A percentile compares a stretch with the other conserved stretches of the same genome.
phyloP scores from a whole-genome alignment of 2,113 vertebrate genomes.

The Xenus cinereus region DNA sequence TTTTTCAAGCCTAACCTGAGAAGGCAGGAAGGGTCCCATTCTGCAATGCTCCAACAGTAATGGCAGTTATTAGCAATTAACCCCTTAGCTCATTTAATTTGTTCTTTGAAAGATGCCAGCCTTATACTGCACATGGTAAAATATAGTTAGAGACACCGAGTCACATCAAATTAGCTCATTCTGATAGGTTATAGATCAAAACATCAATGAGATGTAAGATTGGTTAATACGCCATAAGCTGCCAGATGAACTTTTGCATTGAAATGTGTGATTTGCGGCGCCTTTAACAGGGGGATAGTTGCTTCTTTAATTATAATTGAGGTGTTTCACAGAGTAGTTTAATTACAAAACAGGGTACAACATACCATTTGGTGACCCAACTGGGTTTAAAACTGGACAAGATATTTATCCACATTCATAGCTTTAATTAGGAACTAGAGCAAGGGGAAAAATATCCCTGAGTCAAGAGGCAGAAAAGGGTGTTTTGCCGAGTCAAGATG shows the following conservation, averaged over 20 bases:
- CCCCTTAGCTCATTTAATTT: slow-evolving; percentile 57
- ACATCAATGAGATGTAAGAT: slow-evolving; percentile 54
- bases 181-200: slow-evolving; percentile 52
- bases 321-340: slow-evolving; percentile 60
- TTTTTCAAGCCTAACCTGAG: not conserved
- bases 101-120: slow-evolving; percentile 22
- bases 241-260: slow-evolving; percentile 56
- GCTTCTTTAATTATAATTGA: slow-evolving; percentile 70
- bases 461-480: not conserved
- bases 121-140: not conserved
- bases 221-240: slow-evolving; percentile 55
- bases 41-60: not conserved
- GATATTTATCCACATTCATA: slow-evolving; percentile 63
- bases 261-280: slow-evolving; percentile 60
- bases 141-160: not conserved
- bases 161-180: slow-evolving; percentile 52
- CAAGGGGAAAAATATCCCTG: not conserved
- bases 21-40: not conserved
- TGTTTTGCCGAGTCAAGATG: not conserved
- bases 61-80: slow-evolving; percentile 50
- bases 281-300: slow-evolving; percentile 70
- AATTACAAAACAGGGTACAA: slow-evolving; percentile 60
- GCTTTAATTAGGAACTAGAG: slow-evolving; percentile 45
- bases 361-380: slow-evolving; percentile 54
- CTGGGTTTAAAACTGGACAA: slow-evolving; percentile 42